These are phyloP conservation scores for Orchesella flavescens DNA, from an alignment of 2,888 invertebrate species.

Conservation along the genomic window DNA sequence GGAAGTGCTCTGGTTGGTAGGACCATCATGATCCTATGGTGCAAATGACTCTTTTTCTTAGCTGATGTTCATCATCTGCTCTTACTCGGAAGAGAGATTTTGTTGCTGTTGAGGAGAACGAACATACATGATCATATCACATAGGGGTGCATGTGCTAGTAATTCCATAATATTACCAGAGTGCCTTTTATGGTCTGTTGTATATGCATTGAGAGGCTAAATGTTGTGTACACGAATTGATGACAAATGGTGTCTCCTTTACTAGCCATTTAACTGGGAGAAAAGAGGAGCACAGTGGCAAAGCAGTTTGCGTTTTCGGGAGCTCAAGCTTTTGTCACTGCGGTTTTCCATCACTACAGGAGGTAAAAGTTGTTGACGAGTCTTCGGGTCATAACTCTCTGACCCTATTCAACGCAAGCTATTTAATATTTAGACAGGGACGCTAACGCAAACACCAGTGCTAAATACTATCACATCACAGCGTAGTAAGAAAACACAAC, in stretches of 20 bases:
- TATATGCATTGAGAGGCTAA: constrained; percentile 73
- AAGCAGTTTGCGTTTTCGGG: constrained; percentile 42
- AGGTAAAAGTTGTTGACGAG: constrained; percentile 71
- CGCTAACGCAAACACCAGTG: background rate
- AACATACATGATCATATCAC: no score
- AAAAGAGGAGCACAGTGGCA: constrained; percentile 28
- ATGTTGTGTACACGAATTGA: constrained; percentile 73
- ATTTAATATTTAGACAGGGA: constrained; percentile 37
- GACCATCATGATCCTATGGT: background rate
- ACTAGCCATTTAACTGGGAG: constrained; percentile 73
- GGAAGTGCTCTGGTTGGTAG: no score
- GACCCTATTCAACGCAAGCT: constrained; percentile 69
- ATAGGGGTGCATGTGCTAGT: constrained; percentile 34
- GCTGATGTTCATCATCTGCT: background rate
- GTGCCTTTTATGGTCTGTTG: constrained; percentile 72
- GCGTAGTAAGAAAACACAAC: background rate
- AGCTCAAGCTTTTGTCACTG: constrained; percentile 70
- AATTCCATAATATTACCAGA: constrained; percentile 72
- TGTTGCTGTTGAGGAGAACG: no score
- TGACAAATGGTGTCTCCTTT: constrained; percentile 73
- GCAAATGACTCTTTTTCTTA: constrained; percentile 4
- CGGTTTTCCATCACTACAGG: constrained; percentile 72
- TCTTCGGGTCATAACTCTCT: constrained; percentile 72
- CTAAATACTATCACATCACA: constrained; percentile 11
- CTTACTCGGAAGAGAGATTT: no score